Conservation (phyloP, 2,888 invertebrate species). For the Aproaerema taeniolella region DNA sequence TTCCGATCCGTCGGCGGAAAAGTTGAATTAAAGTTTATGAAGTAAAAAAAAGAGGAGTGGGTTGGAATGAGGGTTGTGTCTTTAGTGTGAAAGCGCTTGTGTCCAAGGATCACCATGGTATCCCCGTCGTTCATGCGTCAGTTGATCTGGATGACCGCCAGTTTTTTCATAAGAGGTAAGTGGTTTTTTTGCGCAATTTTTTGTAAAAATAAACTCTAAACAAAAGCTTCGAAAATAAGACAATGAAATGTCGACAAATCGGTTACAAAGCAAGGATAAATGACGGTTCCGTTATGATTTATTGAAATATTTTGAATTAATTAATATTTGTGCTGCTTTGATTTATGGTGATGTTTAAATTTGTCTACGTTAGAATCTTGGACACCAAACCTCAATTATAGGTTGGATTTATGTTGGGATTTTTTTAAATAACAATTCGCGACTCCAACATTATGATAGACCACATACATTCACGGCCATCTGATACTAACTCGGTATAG, state of each 20-base stretch:
- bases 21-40: slow-evolving; percentile 5
- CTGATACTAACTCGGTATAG: too few species aligned
- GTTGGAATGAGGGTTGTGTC: slow-evolving; percentile 2
- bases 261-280: not conserved
- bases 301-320: not conserved
- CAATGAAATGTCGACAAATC: not conserved
- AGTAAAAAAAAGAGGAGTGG: slow-evolving; percentile 1
- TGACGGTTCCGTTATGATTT: not conserved
- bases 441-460: too few species aligned
- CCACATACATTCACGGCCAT: too few species aligned
- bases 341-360: not conserved
- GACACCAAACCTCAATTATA: too few species aligned
- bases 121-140: slow-evolving; percentile 32
- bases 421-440: too few species aligned
- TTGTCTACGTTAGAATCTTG: too few species aligned
- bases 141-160: slow-evolving; percentile 46
- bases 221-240: slow-evolving; percentile 1
- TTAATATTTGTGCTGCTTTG: not conserved
- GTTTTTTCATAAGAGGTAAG: slow-evolving; percentile 55
- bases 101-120: slow-evolving; percentile 33
- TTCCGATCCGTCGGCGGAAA: not conserved
- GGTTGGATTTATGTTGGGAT: too few species aligned
- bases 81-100: slow-evolving; percentile 9
- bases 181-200: slow-evolving; percentile 9
- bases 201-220: too few species aligned